Evolutionary conservation across 2,888 invertebrate genomes (phyloP), one percentile per base, ranked within the genome.

Genomic region (Thymelicus sylvestris): DNA sequence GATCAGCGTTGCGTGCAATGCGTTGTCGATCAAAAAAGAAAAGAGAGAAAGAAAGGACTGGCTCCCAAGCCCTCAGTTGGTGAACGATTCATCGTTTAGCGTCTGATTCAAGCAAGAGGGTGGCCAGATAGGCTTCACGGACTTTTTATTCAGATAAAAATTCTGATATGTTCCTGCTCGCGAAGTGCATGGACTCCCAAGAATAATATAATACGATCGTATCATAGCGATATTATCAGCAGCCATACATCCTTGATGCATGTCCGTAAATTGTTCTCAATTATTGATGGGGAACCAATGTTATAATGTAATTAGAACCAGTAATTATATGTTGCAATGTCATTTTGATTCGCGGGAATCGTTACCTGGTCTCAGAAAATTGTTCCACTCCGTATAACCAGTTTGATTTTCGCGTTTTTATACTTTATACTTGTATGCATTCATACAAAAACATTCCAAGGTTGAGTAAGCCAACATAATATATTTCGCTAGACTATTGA

Each of bases 261-360:
- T 13, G 10, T 57, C 38, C 57, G 31, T 57, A 48, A 67, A 67
- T 38, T 61, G 39, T 8, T 19, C 24, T 61, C 48, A 61, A 61
- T 67, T 61, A 61, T 61, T 67, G 48, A 61, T 61, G 48, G 15
- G 41, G 44, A 66, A 47, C 47, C 44, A 47, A 31, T 47, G n/a
- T 59, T 47, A 24, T 24, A 47, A n/a, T 57, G 57, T 66, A 59
- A 57, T 66, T 66, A 66, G 44, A 66, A 57, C 59, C 41, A 55
- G 57, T 47, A 59, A 55, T 66, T 59, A 38, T 59, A 59, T 59
- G 10, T 59, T 59, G 59, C 66, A 38, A 10, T 31, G 57, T 66
- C 66, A 66, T 66, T 47, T 31, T 66, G 57, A 66, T 7, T 66
- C 41, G 66, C 66, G 6, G 24, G 39, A 57, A 66, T 55, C 31